phyloP scores from a whole-genome alignment of 23 tunicate species.

The Trididemnum clinides region DNA sequence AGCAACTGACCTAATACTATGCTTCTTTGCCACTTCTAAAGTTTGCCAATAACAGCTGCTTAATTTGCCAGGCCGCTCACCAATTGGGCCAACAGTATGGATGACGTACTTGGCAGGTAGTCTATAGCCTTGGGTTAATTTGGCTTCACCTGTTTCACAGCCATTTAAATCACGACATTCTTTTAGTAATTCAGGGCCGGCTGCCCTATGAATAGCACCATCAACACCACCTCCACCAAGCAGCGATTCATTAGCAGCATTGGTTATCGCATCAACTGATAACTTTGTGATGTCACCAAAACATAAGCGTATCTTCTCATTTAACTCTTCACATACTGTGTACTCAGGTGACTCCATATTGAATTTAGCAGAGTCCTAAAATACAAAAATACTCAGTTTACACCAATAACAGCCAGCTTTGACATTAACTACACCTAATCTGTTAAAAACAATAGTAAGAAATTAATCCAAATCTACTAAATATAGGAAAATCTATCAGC shows the following conservation, averaged over 20 bases:
- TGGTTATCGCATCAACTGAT: constrained; percentile 80
- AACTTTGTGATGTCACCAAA: constrained; percentile 78
- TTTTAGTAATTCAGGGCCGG: constrained; percentile 74
- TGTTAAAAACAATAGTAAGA: background rate
- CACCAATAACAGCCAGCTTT: background rate
- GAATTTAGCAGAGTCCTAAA: too few species aligned
- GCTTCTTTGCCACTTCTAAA: constrained; percentile 47
- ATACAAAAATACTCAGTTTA: background rate
- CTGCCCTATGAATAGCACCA: constrained; percentile 96
- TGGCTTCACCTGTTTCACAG: constrained; percentile 92
- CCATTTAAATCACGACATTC: constrained; percentile 86
- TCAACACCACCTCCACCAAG: constrained; percentile 99
- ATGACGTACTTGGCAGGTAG: constrained; percentile 89
- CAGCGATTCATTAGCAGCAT: constrained; percentile 84
- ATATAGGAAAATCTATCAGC: too few species aligned
- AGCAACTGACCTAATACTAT: constrained; percentile 66
- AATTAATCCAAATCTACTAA: background rate
- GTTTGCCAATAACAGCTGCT: constrained; percentile 52
- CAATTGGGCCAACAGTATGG: constrained; percentile 97
- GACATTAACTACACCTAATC: background rate
- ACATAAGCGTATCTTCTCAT: constrained; percentile 26
- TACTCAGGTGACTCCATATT: too few species aligned
- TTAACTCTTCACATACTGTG: background rate
- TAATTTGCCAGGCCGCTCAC: constrained; percentile 40
- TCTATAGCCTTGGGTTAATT: constrained; percentile 88